Evolutionary conservation across 2,888 invertebrate genomes (phyloP), one percentile per base, ranked within the genome.

Genomic region (Carterocephalus palaemon): DNA sequence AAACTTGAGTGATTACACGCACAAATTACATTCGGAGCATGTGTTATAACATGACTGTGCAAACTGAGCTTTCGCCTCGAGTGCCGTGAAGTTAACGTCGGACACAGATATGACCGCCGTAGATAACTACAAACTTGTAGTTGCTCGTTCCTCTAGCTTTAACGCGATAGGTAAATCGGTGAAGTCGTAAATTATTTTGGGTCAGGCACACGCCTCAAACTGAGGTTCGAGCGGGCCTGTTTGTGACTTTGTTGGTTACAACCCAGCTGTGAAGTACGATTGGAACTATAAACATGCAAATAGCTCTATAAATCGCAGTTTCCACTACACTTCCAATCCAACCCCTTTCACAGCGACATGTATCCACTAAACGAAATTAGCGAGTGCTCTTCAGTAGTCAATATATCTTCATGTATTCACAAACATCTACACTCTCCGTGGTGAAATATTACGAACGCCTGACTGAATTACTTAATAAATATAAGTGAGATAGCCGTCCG

Each of bases 111-210:
- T 73, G 71, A 70, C 74, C 67, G 64, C 59, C 66, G 64, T 67
- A 70, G 72, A 75, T 69, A 77, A 64, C 66, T 69, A 67, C 56
- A 52, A 57, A 60, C n/a, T n/a, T n/a, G n/a, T n/a, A n/a, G n/a
- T n/a, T n/a, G 16, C 26, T n/a, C 16, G 60, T 59, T 59, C 50
- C 59, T 69, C 62, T 54, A 61, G 65, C 66, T 57, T 60, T 60
- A 67, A 20, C 63, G 62, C 62, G 65, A 70, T 61, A 76, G 77
- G 74, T 72, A 64, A 62, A 75, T 74, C 72, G 73, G 74, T 72
- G 58, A 66, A 75, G 67, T 74, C 75, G 70, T 78, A 77, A 78
- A 80, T 80, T 77, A 80, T 74, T 75, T 72, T 67, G 74, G 73
- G 72, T 74, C 72, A 67, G 72, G 62, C 71, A 70, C 72, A 78